Evolutionary conservation across 2,113 vertebrate species (phyloP).

Genomic region (Gasterosteus aculeatus): DNA sequence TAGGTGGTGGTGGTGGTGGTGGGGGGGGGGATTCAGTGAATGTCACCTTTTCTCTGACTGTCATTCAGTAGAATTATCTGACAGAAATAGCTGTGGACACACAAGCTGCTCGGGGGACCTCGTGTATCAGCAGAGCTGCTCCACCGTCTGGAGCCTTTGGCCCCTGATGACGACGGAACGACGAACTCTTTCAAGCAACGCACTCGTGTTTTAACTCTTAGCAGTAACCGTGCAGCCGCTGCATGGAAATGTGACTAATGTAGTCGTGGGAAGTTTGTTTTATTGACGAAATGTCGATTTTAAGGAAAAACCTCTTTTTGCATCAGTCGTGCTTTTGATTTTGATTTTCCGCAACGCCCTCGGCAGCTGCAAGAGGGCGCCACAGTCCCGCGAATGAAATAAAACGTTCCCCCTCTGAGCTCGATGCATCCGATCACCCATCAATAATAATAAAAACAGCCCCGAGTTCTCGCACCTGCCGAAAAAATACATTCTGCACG

Average conservation of each 20-base stretch:
- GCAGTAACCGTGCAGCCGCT: background rate
- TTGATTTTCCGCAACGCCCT: slow-evolving; percentile 50
- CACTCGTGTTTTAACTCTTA: no score
- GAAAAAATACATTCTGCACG: slow-evolving; percentile 17
- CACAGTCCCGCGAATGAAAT: slow-evolving; percentile 53
- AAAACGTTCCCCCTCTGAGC: slow-evolving; percentile 4
- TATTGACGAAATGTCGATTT: no score
- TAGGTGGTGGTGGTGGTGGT: background rate
- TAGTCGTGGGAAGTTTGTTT: no score
- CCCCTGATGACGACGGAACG: no score
- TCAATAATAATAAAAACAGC: background rate
- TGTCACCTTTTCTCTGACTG: slow-evolving; percentile 8
- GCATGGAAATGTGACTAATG: background rate
- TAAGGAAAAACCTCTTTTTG: background rate
- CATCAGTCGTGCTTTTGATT: background rate
- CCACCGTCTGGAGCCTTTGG: slow-evolving; percentile 12
- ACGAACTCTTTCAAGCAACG: no score
- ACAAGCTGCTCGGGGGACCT: slow-evolving; percentile 39
- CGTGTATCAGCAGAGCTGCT: slow-evolving; percentile 12
- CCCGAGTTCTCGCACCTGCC: background rate
- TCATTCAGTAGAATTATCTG: slow-evolving; percentile 44
- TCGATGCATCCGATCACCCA: background rate
- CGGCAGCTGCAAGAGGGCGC: slow-evolving; percentile 72
- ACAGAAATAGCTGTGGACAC: slow-evolving; percentile 53
- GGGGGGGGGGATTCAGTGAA: background rate